Evolutionary conservation across 1,140 invertebrate genomes (phyloP).

Genomic region (Vanessa atalanta): DNA sequence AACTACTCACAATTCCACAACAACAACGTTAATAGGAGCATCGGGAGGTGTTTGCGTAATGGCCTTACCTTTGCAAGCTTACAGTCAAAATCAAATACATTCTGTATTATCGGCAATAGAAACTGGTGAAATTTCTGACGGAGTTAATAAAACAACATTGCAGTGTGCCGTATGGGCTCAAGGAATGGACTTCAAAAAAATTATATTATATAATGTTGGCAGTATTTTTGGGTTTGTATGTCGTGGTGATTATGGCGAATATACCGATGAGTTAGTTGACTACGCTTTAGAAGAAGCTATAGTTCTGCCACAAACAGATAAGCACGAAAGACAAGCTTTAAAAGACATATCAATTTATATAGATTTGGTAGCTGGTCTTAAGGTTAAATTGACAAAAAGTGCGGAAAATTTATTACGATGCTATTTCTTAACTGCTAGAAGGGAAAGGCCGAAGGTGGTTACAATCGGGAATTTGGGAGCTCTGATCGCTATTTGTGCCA

Average conservation of each 20-base stretch:
- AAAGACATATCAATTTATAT: constrained; percentile 57
- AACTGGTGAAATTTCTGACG: constrained; percentile 50
- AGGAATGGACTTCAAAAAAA: constrained; percentile 67
- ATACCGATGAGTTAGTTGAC: constrained; percentile 58
- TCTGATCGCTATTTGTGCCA: constrained; percentile 54
- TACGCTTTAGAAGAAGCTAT: constrained; percentile 52
- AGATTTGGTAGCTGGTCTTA: constrained; percentile 57
- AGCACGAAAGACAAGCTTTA: constrained; percentile 54
- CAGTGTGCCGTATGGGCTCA: constrained; percentile 67
- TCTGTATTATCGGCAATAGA: constrained; percentile 62
- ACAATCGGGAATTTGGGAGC: constrained; percentile 56
- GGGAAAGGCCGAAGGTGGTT: constrained; percentile 53
- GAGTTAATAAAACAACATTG: constrained; percentile 46
- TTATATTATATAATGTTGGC: constrained; percentile 55
- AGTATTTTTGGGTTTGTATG: constrained; percentile 65
- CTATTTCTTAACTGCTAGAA: constrained; percentile 68
- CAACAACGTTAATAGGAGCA: constrained; percentile 49
- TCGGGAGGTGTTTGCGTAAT: constrained; percentile 62
- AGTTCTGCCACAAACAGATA: constrained; percentile 38
- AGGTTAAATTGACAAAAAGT: constrained; percentile 49
- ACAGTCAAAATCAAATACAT: constrained; percentile 62
- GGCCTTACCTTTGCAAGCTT: constrained; percentile 62
- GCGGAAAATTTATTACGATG: constrained; percentile 57
- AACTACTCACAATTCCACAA: constrained; percentile 44
- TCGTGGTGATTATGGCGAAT: constrained; percentile 61